Evolutionary conservation across 2,888 invertebrate genomes (phyloP), one percentile per base, ranked within the genome.

Genomic region (Drosophila colorata): DNA sequence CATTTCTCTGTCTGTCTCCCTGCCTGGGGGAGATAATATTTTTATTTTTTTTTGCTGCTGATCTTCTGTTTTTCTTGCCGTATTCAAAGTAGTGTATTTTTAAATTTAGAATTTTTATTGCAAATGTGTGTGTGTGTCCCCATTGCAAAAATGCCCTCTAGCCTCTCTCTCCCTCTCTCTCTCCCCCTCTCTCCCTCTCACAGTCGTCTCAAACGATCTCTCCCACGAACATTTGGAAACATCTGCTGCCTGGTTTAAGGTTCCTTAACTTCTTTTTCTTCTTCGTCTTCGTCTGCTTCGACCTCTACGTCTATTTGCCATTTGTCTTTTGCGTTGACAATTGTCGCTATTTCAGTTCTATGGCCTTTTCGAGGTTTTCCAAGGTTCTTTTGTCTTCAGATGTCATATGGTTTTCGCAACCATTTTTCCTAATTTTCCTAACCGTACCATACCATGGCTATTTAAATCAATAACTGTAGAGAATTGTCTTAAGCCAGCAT

Each of bases 41-140:
- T 25, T 25, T 11, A 37, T 35, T 14, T 20, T 38, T 35, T 25
- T 25, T 9, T 33, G 13, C 33, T 4, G 13, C 33, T 33, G 33
- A 33, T 33, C 31, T 11, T 11, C 11, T 9, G 11, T 9, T 11
- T 11, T 13, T 11, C 44, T 56, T 43, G 59, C 58, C 53, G 20
- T 53, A 67, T 69, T 67, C 56, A 33, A 63, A 64, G 69, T 68
- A 58, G 66, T 69, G 70, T 71, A 51, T 53, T 57, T 63, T 70
- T 82, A 82, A 72, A 75, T 85, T 80, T 82, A 85, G 82, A 80
- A 68, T 72, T 78, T 66, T 52, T 59, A 78, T 69, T 64, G 48
- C 56, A 35, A 43, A 38, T 52, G 13, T 55, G 40, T 52, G 13
- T 55, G 40, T 33, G 6, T 33, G n/a, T 49, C 64, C 64, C 68